Evolutionary conservation across 2,113 vertebrate species (phyloP).

Genomic region (Chionodraco myersi): DNA sequence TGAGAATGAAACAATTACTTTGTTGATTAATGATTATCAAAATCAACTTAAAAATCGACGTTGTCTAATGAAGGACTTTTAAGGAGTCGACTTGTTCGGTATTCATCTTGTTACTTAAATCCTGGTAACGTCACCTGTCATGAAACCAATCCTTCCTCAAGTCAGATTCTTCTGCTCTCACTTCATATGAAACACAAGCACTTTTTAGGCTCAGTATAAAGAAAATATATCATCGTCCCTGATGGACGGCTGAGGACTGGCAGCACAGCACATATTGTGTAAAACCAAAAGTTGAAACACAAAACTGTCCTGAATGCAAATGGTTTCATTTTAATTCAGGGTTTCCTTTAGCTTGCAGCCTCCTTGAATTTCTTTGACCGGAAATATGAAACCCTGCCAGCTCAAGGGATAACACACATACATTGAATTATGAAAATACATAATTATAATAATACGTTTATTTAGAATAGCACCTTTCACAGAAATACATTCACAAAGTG

Average conservation of each 20-base stretch:
- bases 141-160: background rate
- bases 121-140: background rate
- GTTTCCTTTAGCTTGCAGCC: background rate
- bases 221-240: background rate
- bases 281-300: background rate
- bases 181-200: background rate
- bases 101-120: background rate
- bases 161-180: background rate
- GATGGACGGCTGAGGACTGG: no score
- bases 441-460: no score
- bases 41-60: no score
- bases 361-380: background rate
- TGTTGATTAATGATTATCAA: no score
- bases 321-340: background rate
- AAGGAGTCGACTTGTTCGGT: no score
- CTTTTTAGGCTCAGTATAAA: background rate
- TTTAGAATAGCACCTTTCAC: no score
- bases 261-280: background rate
- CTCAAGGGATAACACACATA: no score
- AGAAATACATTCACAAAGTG: no score
- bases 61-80: no score
- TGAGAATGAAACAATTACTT: no score
- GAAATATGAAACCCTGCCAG: constrained; percentile 2
- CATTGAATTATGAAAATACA: no score
- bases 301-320: background rate